A percentile compares a stretch with the other conserved stretches of the same genome.
Evolutionary conservation across 2,113 vertebrate species (phyloP).

Genomic region (Meleagris gallopavo): DNA sequence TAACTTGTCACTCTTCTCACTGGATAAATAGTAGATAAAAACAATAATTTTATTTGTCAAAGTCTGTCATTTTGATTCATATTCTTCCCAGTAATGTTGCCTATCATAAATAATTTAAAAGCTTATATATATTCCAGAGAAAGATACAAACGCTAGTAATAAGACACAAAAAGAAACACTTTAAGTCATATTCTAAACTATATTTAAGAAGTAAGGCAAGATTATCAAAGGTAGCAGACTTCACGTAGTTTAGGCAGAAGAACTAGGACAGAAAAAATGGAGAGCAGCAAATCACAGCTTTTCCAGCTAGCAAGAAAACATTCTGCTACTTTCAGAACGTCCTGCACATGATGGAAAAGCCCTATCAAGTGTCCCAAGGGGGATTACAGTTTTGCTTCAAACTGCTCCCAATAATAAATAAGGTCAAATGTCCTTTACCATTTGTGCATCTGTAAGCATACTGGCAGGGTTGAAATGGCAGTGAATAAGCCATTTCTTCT

Average conservation of each 20-base stretch:
- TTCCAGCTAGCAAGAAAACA: slow-evolving; percentile 30
- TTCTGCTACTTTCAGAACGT: slow-evolving; percentile 24
- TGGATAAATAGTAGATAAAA: not conserved
- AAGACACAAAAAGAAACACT: not conserved
- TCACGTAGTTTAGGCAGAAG: not conserved
- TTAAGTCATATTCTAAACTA: not conserved
- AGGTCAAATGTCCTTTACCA: not conserved
- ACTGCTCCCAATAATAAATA: slow-evolving; percentile 20
- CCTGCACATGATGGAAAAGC: slow-evolving; percentile 26
- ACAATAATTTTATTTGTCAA: not conserved
- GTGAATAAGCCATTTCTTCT: not conserved
- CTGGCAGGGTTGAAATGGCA: not conserved
- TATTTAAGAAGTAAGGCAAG: not conserved
- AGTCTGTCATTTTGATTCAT: slow-evolving; percentile 5
- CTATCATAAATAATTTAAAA: slow-evolving; percentile 49
- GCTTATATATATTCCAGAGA: not conserved
- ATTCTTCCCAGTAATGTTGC: not conserved
- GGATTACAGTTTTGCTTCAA: slow-evolving; percentile 9
- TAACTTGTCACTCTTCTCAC: not conserved
- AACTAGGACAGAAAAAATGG: slow-evolving; percentile 48
- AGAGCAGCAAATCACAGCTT: slow-evolving; percentile 5
- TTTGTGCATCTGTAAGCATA: slow-evolving; percentile 12
- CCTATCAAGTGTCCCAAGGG: slow-evolving; percentile 24
- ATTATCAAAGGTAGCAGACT: slow-evolving; percentile 1
- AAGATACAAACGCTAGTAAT: not conserved